These are phyloP conservation scores for Hystrix brachyura DNA, from an alignment of 2,113 vertebrate species.

Conservation along the genomic window DNA sequence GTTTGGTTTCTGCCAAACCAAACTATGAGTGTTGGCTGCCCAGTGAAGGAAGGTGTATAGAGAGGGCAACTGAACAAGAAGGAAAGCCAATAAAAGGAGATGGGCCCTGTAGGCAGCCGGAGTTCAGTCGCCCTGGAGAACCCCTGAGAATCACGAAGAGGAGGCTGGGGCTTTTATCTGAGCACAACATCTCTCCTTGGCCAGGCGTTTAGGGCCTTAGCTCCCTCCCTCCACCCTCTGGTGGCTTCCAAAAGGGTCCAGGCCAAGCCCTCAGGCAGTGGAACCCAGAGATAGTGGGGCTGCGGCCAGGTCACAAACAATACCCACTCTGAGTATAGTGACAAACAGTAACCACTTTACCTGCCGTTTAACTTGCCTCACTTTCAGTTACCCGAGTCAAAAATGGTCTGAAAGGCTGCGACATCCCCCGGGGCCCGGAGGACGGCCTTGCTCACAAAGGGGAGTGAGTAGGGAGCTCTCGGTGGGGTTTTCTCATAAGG, in stretches of 20 bases:
- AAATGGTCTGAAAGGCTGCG: too few species aligned
- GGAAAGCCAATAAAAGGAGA: neutral
- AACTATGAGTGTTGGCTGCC: neutral
- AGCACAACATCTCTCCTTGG: neutral
- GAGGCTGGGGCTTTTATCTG: neutral
- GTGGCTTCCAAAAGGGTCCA: neutral
- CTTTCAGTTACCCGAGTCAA: neutral
- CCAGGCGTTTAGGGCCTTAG: neutral
- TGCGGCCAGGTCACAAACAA: neutral
- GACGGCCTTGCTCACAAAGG: too few species aligned
- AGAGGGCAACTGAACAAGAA: neutral
- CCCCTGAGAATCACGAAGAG: neutral
- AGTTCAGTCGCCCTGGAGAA: neutral
- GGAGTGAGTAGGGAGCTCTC: too few species aligned
- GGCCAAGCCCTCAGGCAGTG: neutral
- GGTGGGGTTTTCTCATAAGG: too few species aligned
- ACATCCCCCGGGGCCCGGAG: too few species aligned
- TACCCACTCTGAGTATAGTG: neutral
- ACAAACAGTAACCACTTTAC: neutral
- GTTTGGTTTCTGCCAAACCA: neutral
- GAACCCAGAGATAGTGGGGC: neutral
- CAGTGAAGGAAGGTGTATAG: neutral
- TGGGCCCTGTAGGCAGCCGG: neutral
- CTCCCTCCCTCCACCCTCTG: neutral
- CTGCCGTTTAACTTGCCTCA: neutral